Evolutionary conservation across 2,797 vertebrate genomes (phyloP).

Genomic region (Cichlasoma orientale): DNA sequence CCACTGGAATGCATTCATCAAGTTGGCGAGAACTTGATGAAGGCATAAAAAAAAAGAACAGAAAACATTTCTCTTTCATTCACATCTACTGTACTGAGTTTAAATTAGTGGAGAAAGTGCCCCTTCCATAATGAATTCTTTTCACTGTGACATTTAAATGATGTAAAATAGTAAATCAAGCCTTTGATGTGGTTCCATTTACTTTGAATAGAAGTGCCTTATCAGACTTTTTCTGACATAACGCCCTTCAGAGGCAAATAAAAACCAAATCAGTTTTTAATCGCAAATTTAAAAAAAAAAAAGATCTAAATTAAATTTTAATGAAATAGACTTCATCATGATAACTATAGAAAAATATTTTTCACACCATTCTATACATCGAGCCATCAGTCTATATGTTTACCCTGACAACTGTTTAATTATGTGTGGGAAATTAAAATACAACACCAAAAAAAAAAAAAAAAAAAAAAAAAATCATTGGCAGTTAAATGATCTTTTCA

Average conservation of each 20-base stretch:
- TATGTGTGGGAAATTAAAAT: slow-evolving; percentile 6
- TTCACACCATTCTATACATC: not conserved
- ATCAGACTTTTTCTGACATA: not conserved
- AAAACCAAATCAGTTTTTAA: slow-evolving; percentile 5
- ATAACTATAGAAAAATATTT: not conserved
- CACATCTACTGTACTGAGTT: not conserved
- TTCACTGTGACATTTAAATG: not conserved
- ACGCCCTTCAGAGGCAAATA: too few species aligned
- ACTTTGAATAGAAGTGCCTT: not conserved
- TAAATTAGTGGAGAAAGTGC: not conserved
- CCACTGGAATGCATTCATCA: not conserved
- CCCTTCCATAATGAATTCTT: not conserved
- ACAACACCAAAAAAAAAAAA: not conserved
- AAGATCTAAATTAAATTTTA: not conserved
- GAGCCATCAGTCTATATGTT: not conserved
- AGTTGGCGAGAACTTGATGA: not conserved
- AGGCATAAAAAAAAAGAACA: not conserved
- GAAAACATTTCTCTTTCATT: not conserved
- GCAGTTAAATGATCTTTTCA: too few species aligned
- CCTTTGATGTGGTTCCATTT: too few species aligned
- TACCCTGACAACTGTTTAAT: slow-evolving; percentile 2
- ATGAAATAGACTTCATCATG: not conserved
- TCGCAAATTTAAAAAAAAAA: not conserved
- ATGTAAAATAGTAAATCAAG: not conserved
- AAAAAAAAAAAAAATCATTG: too few species aligned